A percentile compares a stretch with the other conserved stretches of the same genome.
phyloP scores from a whole-genome alignment of 2,888 invertebrate genomes.

The Zhuqinia jingwanae region DNA sequence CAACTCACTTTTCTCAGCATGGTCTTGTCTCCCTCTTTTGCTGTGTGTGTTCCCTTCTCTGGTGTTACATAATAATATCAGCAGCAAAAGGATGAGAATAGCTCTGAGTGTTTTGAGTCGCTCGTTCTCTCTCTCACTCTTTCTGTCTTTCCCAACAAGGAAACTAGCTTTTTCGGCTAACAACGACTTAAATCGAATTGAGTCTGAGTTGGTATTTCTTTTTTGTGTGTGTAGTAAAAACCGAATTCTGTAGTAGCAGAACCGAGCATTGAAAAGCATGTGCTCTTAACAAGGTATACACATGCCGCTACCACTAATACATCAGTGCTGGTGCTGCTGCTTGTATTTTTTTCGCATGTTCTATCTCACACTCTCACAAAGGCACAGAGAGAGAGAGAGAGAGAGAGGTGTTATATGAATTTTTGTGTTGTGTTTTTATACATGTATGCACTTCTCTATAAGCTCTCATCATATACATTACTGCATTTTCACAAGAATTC shows the following conservation, averaged over 20 bases:
- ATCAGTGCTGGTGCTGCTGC: neutral
- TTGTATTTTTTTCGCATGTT: conserved; percentile 11
- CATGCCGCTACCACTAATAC: neutral
- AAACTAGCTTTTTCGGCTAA: conserved; percentile 38
- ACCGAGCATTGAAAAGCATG: too few species aligned
- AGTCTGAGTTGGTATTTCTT: neutral
- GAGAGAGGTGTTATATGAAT: too few species aligned
- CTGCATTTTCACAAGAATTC: too few species aligned
- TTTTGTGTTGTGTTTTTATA: neutral
- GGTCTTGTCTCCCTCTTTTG: neutral
- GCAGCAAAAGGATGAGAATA: too few species aligned
- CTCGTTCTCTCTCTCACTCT: neutral
- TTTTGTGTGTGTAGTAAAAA: neutral
- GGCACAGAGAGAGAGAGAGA: too few species aligned
- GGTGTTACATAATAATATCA: conserved; percentile 31
- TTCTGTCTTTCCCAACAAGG: too few species aligned
- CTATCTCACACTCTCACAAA: neutral
- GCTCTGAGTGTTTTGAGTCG: too few species aligned
- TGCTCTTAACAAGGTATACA: neutral
- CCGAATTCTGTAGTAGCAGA: conserved; percentile 15
- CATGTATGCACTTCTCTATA: neutral
- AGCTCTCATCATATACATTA: too few species aligned
- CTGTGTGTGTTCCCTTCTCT: neutral
- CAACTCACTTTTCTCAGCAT: too few species aligned
- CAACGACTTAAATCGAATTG: conserved; percentile 42